phyloP scores from a whole-genome alignment of 2,113 vertebrate genomes.

The Tragulus kanchil region DNA sequence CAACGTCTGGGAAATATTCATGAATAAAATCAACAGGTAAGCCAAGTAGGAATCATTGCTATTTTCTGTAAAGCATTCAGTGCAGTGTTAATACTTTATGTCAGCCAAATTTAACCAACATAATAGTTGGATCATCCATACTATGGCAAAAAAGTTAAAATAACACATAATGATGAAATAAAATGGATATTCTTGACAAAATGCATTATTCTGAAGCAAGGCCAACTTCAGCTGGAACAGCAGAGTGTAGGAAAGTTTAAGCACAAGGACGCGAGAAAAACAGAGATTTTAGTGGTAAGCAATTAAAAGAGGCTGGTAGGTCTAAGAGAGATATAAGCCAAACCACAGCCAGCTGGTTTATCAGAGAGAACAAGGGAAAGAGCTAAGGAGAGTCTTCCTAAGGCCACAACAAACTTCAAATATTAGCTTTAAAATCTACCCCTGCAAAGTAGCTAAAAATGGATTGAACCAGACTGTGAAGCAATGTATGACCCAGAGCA shows the following conservation, averaged over 20 bases:
- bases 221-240: not conserved
- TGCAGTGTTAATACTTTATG: not conserved
- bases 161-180: not conserved
- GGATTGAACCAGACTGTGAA: not conserved
- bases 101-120: not conserved
- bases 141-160: not conserved
- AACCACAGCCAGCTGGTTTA: not conserved
- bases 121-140: not conserved
- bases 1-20: not conserved
- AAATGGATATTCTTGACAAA: not conserved
- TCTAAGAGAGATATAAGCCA: not conserved
- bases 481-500: not conserved
- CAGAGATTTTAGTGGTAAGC: not conserved
- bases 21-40: not conserved
- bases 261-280: not conserved
- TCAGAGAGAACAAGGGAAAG: conserved; percentile 1
- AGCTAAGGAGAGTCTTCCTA: not conserved
- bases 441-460: not conserved
- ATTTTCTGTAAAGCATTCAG: not conserved
- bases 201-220: not conserved
- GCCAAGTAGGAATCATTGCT: not conserved
- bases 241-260: not conserved
- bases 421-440: not conserved
- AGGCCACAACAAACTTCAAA: not conserved
- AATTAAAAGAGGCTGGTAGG: not conserved